Base-by-base conservation (phyloP, 2,888 invertebrate species). In the Leucophenga maculata region DNA sequence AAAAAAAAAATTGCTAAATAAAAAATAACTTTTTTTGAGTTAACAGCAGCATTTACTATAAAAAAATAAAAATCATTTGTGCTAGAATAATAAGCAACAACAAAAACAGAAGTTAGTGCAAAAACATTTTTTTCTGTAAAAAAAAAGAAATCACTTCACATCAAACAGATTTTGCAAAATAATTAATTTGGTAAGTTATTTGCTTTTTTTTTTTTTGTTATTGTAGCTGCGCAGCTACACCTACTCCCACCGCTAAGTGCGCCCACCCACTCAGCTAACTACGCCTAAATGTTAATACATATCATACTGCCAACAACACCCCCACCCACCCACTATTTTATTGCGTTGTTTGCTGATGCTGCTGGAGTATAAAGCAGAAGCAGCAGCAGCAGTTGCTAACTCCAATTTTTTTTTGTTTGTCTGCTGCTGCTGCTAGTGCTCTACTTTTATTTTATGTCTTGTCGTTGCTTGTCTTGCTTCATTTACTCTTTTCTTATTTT, bases 151-250 rank as follows among this genome's bases (percentile, higher is more conserved):
- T 39, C 8, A 39, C 11, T 39, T 6, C 39, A 39, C n/a, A 39
- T 9, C 9, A 39, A 39, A 11, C 39, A 39, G 39, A 39, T 39
- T 39, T 39, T 11, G 11, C 39, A 6, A 39, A 39, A 39, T 39
- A 39, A 11, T 39, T 39, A 39, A 39, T 39, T n/a, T 50, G 50
- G 50, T 50, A 50, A 50, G 50, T 50, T 50, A 39, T 39, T 50
- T 50, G 6, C 50, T 16, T 50, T 50, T 50, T 2, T 16, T 50
- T 16, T 18, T 50, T n/a, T 50, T 18, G 6, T 50, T 18, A 13
- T 50, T 50, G 1, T 50, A 13, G 18, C 18, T 50, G 50, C 50
- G 50, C 50, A 50, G 50, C 50, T n/a, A 18, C 46, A 46, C 46
- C 46, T n/a, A 46, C 46, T n/a, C 50, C 50, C 50, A 50, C 50